Evolutionary conservation across 2,888 invertebrate species (phyloP).

Genomic region (Thereva nobilitata): DNA sequence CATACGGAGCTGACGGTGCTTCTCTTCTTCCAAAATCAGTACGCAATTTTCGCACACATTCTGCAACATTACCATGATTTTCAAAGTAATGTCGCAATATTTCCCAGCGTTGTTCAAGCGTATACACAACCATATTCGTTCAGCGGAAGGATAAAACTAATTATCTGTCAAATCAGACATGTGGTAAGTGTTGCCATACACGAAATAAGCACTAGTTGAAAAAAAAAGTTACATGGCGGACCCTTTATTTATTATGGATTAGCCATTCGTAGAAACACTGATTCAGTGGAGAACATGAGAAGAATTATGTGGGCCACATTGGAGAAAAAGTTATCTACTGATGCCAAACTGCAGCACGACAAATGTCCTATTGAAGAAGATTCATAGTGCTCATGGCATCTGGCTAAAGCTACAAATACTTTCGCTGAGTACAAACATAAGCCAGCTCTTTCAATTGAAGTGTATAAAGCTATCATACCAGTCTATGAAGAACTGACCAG

Average conservation of each 20-base stretch:
- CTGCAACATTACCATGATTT: no score
- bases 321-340: not conserved
- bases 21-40: no score
- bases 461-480: slow-evolving; percentile 13
- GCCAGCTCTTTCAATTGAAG: slow-evolving; percentile 4
- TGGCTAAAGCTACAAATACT: not conserved
- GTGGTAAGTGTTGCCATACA: no score
- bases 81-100: no score
- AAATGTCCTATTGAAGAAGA: slow-evolving; percentile 5
- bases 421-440: slow-evolving; percentile 31
- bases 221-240: no score
- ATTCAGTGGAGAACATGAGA: slow-evolving; percentile 9
- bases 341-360: slow-evolving; percentile 4
- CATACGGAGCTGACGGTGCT: no score
- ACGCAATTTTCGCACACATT: no score
- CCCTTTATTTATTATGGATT: slow-evolving; percentile 2
- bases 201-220: no score
- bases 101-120: no score
- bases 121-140: no score
- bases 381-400: slow-evolving; percentile 29
- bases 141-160: no score
- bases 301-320: slow-evolving; percentile 13
- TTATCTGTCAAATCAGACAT: no score
- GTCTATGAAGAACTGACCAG: slow-evolving; percentile 31
- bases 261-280: slow-evolving; percentile 5